Evolutionary conservation across 2,113 vertebrate species (phyloP), one percentile per base, ranked within the genome.

Genomic region (Mesoclemmys tuberculata): DNA sequence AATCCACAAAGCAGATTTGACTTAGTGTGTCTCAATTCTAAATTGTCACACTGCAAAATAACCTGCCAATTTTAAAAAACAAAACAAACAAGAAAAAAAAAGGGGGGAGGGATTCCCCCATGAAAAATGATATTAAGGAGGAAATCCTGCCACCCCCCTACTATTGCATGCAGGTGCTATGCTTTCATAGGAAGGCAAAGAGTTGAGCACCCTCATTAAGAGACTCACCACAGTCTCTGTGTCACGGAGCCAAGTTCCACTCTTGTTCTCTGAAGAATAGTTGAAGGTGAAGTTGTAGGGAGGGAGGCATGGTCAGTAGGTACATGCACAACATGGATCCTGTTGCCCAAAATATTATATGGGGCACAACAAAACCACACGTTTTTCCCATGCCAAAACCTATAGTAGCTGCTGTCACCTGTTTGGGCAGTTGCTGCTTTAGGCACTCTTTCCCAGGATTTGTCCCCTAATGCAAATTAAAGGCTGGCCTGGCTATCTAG

Each of bases 101-200:
- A 95, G 93, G 94, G 80, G 94, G 93, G 41, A 38, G 46, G 46
- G 93, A 78, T 46, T 95, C 85, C 80, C 82, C 35, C 83, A 92
- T 94, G 95, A 96, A 96, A 77, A 96, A 71, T 38, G 8, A 68
- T 16, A n/a, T 68, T 18, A 71, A 88, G 90, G 46, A 94, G 94
- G 95, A 97, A 96, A 97, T 94, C 89, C 93, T 96, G 95, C 46
- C 56, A 71, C 92, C 64, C 93, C 93, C 52, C 95, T 94, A 95
- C 13, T 0, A 9, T 48, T 92, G 10, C 46, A 38, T 83, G 68
- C 27, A 78, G 35, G n/a, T 54, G 41, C 4, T 0, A 2, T 71
- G 10, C 44, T 80, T 77, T 29, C 44, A 46, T 14, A 13, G 41
- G 74, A 49, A 88, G 78, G 79, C 16, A 79, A 86, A 75, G 79